Evolutionary conservation across 2,113 vertebrate genomes (phyloP).

Genomic region (Gambusia affinis): DNA sequence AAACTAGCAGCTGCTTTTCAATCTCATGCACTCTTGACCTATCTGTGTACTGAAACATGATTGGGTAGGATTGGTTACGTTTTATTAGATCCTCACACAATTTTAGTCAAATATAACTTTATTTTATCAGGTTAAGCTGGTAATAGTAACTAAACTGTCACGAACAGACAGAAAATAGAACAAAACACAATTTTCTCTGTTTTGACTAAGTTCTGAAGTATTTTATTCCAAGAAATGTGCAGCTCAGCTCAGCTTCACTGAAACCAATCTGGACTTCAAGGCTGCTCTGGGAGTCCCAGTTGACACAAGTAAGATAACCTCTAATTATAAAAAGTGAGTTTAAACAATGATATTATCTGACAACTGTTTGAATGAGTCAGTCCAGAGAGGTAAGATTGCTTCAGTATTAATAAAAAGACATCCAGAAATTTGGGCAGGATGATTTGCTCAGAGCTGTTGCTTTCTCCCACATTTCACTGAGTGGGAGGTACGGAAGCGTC

Average conservation of each 20-base stretch:
- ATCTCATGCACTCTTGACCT: not conserved
- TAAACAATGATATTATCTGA: not conserved
- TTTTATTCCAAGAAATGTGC: not conserved
- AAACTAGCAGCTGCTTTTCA: not conserved
- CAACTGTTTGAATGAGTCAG: not conserved
- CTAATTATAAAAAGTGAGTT: not conserved
- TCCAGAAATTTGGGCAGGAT: not conserved
- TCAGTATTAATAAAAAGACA: not conserved
- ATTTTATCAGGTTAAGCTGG: not conserved
- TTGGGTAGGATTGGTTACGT: not conserved
- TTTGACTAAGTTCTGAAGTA: too few relatives aligned
- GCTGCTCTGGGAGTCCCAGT: not conserved
- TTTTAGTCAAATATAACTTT: not conserved
- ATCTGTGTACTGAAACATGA: not conserved
- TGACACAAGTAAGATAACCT: not conserved
- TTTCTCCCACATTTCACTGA: conserved; percentile 22
- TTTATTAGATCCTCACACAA: not conserved
- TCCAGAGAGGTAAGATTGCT: not conserved
- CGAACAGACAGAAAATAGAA: not conserved
- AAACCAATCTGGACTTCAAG: not conserved
- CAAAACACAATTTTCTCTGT: too few relatives aligned
- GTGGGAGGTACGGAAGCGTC: conserved; percentile 28
- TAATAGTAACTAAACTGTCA: not conserved
- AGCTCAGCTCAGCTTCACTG: not conserved
- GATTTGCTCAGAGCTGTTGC: conserved; percentile 1